Evolutionary conservation across 2,797 vertebrate genomes (phyloP).

Genomic region (Nothura maculosa): DNA sequence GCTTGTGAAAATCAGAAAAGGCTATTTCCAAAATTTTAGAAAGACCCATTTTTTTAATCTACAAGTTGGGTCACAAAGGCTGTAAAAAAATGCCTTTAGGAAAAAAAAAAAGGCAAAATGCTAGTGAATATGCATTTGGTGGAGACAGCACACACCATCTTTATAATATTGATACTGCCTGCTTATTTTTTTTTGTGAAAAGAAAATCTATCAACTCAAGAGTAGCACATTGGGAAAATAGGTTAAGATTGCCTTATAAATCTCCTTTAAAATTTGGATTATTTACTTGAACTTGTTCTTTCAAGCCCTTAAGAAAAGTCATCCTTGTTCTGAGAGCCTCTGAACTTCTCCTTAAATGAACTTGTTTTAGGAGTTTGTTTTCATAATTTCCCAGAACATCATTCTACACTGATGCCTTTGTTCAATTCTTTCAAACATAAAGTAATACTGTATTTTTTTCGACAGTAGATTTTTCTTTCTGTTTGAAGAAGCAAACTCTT

Average conservation of each 20-base stretch:
- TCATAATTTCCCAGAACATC: not conserved
- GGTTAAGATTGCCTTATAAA: not conserved
- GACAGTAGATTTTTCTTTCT: not conserved
- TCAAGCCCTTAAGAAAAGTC: not conserved
- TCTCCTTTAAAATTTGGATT: not conserved
- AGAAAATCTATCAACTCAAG: not conserved
- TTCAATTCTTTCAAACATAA: constrained; percentile 14
- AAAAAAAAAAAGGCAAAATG: not conserved
- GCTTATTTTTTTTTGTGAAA: not conserved
- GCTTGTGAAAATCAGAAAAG: not conserved
- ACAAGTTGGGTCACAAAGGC: not conserved
- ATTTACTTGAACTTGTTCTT: constrained; percentile 1
- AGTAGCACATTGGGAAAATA: not conserved
- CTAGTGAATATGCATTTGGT: not conserved
- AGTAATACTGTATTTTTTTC: not conserved
- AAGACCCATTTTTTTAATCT: not conserved
- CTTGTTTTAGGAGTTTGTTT: not conserved
- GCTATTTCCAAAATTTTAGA: not conserved
- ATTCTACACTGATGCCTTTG: not conserved
- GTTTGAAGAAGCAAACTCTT: not conserved
- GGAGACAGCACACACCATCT: not conserved
- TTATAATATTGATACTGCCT: not conserved
- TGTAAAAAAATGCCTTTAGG: not conserved
- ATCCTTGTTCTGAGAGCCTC: not conserved
- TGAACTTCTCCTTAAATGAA: constrained; percentile 4